A percentile compares a stretch with the other conserved stretches of the same genome.
phyloP scores from a whole-genome alignment of 2,888 invertebrate species.

The Timandra comae region DNA sequence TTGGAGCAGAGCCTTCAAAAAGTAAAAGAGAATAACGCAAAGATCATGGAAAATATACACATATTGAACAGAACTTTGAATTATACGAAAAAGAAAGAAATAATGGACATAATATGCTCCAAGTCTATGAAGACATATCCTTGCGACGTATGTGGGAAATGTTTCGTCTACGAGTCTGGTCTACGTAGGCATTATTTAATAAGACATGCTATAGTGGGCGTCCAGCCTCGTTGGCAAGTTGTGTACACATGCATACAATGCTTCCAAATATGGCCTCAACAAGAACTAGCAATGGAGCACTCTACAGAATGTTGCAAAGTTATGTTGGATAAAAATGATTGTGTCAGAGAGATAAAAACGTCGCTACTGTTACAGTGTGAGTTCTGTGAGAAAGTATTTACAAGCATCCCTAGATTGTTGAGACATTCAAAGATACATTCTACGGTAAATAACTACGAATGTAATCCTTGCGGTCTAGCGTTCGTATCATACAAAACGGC shows the following conservation, averaged over 20 bases:
- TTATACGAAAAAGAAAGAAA: constrained; percentile 66
- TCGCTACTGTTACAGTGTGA: constrained; percentile 65
- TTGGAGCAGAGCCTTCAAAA: constrained; percentile 63
- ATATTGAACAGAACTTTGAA: constrained; percentile 62
- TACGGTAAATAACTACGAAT: constrained; percentile 81
- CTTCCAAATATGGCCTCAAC: constrained; percentile 67
- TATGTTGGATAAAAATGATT: constrained; percentile 33
- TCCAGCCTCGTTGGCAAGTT: constrained; percentile 60
- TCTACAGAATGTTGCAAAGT: constrained; percentile 47
- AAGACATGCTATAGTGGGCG: constrained; percentile 47
- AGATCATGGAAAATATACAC: constrained; percentile 68
- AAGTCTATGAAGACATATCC: constrained; percentile 53
- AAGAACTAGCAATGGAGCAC: constrained; percentile 55
- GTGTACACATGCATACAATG: constrained; percentile 71
- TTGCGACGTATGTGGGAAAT: constrained; percentile 63
- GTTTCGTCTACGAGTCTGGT: constrained; percentile 67
- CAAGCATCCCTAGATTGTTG: constrained; percentile 60
- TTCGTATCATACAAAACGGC: constrained; percentile 58
- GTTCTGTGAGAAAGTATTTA: constrained; percentile 68
- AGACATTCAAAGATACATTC: constrained; percentile 73
- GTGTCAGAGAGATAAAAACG: constrained; percentile 61
- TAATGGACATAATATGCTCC: constrained; percentile 46
- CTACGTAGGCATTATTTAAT: constrained; percentile 56
- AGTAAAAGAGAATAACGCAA: constrained; percentile 67
- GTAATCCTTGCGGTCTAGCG: constrained; percentile 65